These are phyloP conservation scores for Centruroides vittatus DNA, from an alignment of 1,140 invertebrate species.

Conservation along the genomic window DNA sequence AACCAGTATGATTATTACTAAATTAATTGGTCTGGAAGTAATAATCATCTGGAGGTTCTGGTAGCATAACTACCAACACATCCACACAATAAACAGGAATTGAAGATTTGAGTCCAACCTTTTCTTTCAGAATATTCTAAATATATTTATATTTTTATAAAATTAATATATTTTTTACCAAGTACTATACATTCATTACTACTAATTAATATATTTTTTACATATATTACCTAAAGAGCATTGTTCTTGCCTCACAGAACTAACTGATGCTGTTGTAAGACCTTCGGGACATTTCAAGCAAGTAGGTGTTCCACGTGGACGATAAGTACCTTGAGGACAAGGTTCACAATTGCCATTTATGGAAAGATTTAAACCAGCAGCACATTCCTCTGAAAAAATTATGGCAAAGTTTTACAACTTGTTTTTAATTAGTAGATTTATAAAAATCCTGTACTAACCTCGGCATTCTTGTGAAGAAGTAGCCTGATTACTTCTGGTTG, in stretches of 20 bases:
- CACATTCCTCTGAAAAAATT: constrained; percentile 47
- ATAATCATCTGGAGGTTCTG: no score
- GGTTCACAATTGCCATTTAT: constrained; percentile 79
- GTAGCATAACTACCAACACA: no score
- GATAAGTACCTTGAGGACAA: constrained; percentile 78
- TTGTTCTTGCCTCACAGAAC: constrained; percentile 68
- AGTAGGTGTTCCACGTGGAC: constrained; percentile 70
- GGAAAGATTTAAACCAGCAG: constrained; percentile 70
- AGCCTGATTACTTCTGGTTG: constrained; percentile 78
- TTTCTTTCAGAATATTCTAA: no score
- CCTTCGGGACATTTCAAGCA: constrained; percentile 77
- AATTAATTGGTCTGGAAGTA: no score
- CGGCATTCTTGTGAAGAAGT: constrained; percentile 45
- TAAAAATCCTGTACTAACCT: constrained; percentile 19
- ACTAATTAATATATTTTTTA: no score
- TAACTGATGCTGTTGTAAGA: constrained; percentile 68
- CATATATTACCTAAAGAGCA: constrained; percentile 54
- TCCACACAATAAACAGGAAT: no score
- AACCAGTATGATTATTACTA: no score
- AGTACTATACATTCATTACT: no score
- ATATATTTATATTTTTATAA: no score
- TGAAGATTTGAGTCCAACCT: no score
- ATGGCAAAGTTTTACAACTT: neutral
- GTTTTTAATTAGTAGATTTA: neutral
- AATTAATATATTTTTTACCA: no score